These are phyloP conservation scores for Chascanopsetta lugubris DNA, from an alignment of 2,113 vertebrate species.

Conservation along the genomic window DNA sequence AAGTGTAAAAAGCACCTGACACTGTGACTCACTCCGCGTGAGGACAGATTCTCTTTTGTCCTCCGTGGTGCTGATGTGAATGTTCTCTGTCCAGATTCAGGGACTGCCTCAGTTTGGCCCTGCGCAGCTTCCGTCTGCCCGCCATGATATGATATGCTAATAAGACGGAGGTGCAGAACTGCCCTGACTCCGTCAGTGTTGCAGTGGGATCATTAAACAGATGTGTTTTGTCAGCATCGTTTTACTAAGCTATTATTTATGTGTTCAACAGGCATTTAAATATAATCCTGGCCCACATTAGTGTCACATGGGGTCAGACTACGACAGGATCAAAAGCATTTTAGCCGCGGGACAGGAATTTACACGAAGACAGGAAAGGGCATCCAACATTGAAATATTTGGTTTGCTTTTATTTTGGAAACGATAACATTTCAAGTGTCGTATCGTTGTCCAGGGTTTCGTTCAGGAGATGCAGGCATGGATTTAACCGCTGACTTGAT, in stretches of 20 bases:
- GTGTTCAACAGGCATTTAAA: not conserved
- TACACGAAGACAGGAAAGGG: too few species aligned
- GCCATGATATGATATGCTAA: not conserved
- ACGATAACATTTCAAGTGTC: too few species aligned
- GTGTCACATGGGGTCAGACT: not conserved
- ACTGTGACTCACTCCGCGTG: not conserved
- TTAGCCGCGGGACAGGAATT: not conserved
- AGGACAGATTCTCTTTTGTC: not conserved
- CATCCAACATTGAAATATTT: too few species aligned
- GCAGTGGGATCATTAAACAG: too few species aligned
- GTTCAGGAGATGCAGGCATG: too few species aligned
- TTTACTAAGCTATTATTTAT: not conserved
- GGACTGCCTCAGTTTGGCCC: constrained; percentile 1
- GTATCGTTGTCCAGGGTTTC: too few species aligned
- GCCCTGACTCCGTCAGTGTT: too few species aligned
- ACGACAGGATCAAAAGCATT: not conserved
- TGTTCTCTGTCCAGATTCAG: constrained; percentile 5
- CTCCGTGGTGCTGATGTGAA: constrained; percentile 18
- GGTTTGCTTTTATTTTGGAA: too few species aligned
- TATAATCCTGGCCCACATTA: not conserved
- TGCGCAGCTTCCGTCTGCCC: not conserved
- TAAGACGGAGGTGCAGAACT: too few species aligned
- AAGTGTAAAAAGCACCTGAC: not conserved
- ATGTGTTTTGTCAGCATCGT: not conserved
- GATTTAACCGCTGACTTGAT: too few species aligned